A percentile compares a stretch with the other conserved stretches of the same genome.
These are phyloP conservation scores for Rhizomys pruinosus DNA, from an alignment of 2,113 vertebrate genomes.

Conservation along the genomic window DNA sequence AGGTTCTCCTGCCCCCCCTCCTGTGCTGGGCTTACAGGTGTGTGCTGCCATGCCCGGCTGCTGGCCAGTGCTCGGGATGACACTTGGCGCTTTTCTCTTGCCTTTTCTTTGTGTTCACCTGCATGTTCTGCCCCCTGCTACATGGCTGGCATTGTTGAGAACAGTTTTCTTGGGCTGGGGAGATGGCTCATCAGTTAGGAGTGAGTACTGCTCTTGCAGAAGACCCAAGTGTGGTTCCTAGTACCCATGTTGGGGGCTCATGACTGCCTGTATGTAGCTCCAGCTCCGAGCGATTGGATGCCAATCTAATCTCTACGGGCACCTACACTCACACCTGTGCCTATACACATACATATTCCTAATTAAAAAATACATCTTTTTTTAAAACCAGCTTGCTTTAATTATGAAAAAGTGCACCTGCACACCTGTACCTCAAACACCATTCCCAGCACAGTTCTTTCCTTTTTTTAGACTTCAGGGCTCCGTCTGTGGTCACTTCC, in stretches of 20 bases:
- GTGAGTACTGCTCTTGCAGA: background rate
- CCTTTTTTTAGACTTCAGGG: background rate
- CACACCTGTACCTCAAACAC: background rate
- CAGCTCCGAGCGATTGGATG: background rate
- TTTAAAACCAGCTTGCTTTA: background rate
- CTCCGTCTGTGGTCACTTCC: no score
- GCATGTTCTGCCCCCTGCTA: rapidly evolving
- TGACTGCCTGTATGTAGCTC: background rate
- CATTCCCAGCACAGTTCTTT: no score
- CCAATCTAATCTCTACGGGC: no score
- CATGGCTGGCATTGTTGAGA: background rate
- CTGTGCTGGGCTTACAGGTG: background rate
- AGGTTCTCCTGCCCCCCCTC: no score
- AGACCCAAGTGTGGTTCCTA: background rate
- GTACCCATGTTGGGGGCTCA: background rate
- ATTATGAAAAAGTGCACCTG: background rate
- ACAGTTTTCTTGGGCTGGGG: background rate
- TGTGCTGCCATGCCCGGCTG: no score
- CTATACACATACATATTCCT: background rate
- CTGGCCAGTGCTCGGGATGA: background rate
- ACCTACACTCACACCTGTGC: background rate
- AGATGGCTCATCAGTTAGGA: background rate
- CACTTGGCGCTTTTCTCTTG: no score
- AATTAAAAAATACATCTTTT: background rate
- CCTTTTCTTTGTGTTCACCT: no score